phyloP scores from a whole-genome alignment of 1,140 invertebrate species.

The Drosophila lacertosa region DNA sequence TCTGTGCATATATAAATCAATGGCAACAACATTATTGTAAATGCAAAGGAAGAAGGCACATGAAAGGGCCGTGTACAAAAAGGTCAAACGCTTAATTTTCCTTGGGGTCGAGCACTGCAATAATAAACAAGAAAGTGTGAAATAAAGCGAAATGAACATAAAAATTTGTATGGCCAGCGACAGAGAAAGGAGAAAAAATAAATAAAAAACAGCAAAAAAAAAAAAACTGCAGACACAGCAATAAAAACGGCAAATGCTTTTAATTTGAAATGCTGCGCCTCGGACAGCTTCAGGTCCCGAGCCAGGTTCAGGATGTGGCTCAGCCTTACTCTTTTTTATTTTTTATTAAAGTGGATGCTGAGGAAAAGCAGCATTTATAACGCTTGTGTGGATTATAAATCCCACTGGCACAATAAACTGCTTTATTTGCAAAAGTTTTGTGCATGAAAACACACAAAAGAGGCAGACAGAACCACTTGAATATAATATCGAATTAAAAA shows the following conservation, averaged over 20 bases:
- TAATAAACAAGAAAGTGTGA: slow-evolving; percentile 82
- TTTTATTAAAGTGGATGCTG: slow-evolving; percentile 50
- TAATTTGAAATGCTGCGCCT: slow-evolving; percentile 76
- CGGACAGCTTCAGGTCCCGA: slow-evolving; percentile 19
- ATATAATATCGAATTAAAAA: slow-evolving; percentile 9
- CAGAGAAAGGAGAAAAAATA: slow-evolving; percentile 8
- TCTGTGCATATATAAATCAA: slow-evolving; percentile 77
- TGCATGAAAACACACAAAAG: slow-evolving; percentile 32
- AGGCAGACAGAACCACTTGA: slow-evolving; percentile 6
- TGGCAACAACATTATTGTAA: slow-evolving; percentile 78
- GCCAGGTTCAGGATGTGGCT: slow-evolving; percentile 14
- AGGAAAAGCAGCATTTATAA: slow-evolving; percentile 56
- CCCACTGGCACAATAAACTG: slow-evolving; percentile 75
- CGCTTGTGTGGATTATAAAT: slow-evolving; percentile 79
- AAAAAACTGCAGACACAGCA: slow-evolving; percentile 72
- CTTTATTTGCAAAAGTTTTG: slow-evolving; percentile 77
- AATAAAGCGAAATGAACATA: slow-evolving; percentile 80
- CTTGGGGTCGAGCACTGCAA: slow-evolving; percentile 49
- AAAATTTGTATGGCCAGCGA: slow-evolving; percentile 67
- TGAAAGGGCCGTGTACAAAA: slow-evolving; percentile 34
- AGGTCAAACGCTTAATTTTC: slow-evolving; percentile 72
- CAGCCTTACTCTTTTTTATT: slow-evolving; percentile 8
- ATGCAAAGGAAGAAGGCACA: slow-evolving; percentile 43
- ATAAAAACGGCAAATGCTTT: slow-evolving; percentile 76
- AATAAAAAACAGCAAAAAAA: slow-evolving; percentile 16